phyloP scores from a whole-genome alignment of 2,888 invertebrate genomes.

The Artemia sinica region DNA sequence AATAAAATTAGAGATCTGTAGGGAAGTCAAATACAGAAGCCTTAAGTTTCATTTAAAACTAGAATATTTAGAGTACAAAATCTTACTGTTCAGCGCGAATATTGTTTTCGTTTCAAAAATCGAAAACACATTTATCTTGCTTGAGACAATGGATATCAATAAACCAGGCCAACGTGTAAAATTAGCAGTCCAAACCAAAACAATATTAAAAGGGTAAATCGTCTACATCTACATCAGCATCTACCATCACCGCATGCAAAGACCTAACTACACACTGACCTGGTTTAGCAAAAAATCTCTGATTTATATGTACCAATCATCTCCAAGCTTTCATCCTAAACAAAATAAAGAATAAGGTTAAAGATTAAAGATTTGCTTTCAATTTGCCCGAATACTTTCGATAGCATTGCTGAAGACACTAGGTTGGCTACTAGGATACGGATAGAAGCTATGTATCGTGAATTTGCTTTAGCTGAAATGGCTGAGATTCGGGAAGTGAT shows the following conservation, averaged over 20 bases:
- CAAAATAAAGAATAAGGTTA: conserved; percentile 23
- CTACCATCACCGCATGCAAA: background rate
- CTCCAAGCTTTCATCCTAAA: conserved; percentile 53
- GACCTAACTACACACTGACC: conserved; percentile 11
- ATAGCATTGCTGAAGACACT: background rate
- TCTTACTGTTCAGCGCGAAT: no score
- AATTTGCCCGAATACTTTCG: background rate
- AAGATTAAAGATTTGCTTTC: background rate
- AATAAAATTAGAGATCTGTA: no score
- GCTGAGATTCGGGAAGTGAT: background rate
- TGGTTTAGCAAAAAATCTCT: conserved; percentile 52
- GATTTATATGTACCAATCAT: conserved; percentile 61
- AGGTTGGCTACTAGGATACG: background rate
- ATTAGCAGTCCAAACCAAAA: no score
- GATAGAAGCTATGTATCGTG: conserved; percentile 4
- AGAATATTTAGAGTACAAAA: no score
- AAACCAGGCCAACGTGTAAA: no score
- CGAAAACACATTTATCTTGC: no score
- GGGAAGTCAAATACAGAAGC: no score
- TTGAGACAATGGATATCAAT: no score
- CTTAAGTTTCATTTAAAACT: no score
- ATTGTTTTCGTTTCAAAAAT: no score
- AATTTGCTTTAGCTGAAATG: conserved; percentile 6
- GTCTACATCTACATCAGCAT: no score
- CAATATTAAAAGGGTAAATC: no score